Percentiles rank a stretch among this genome's conserved stretches.
phyloP scores from a whole-genome alignment of 2,797 vertebrate species.

The Gephyroberyx darwinii region DNA sequence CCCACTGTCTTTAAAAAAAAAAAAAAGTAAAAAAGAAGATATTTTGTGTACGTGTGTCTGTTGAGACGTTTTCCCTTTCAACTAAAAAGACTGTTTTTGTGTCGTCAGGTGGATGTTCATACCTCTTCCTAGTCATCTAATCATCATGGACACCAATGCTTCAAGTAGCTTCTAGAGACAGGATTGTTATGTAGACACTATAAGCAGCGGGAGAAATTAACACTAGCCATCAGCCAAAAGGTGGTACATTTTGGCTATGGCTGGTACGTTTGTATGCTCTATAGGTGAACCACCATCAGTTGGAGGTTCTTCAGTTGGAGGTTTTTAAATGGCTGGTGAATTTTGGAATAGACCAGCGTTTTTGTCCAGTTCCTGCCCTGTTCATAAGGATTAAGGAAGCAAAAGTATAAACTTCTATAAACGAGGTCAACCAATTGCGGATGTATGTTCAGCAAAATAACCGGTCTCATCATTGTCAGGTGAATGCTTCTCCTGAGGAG shows the following conservation, averaged over 20 bases:
- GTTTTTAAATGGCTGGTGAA: constrained; percentile 11
- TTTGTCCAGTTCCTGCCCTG: constrained; percentile 36
- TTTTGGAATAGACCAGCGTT: constrained; percentile 29
- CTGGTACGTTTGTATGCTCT: neutral
- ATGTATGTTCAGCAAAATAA: constrained; percentile 53
- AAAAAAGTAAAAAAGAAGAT: constrained; percentile 3
- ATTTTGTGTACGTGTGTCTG: constrained; percentile 48
- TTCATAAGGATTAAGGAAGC: constrained; percentile 37
- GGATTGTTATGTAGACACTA: constrained; percentile 24
- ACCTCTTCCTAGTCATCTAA: constrained; percentile 50
- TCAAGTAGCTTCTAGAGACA: constrained; percentile 34
- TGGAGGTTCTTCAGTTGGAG: constrained; percentile 19
- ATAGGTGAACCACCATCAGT: neutral
- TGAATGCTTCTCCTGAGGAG: constrained; percentile 38
- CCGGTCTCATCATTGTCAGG: constrained; percentile 42
- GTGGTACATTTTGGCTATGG: neutral
- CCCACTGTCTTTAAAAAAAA: constrained; percentile 50
- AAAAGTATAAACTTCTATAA: constrained; percentile 43
- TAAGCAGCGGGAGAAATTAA: constrained; percentile 46
- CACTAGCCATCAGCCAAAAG: constrained; percentile 10
- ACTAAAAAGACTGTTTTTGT: constrained; percentile 52
- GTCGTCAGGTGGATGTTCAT: constrained; percentile 36
- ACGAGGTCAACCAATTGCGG: constrained; percentile 43
- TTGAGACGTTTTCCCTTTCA: constrained; percentile 29
- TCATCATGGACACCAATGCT: constrained; percentile 35